These are phyloP conservation scores for Meloidogyne chitwoodi DNA, from an alignment of 1,140 invertebrate species.

Conservation along the genomic window DNA sequence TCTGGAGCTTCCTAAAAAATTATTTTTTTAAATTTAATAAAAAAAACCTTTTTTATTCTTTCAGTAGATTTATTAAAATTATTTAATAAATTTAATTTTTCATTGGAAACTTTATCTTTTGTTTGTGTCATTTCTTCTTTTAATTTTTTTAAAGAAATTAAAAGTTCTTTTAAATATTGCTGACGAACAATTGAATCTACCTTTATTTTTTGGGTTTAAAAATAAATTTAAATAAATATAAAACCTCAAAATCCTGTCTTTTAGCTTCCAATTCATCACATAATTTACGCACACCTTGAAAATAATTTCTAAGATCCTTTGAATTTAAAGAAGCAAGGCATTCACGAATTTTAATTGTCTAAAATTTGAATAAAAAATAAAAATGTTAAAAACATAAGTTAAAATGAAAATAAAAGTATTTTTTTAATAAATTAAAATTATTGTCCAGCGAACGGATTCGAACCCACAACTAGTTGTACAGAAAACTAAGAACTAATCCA, in stretches of 20 bases:
- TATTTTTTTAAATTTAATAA: not conserved
- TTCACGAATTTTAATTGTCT: conserved; percentile 16
- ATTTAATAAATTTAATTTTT: not conserved
- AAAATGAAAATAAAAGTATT: too few species aligned
- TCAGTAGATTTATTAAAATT: not conserved
- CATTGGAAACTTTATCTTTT: not conserved
- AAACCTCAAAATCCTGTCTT: conserved; percentile 25
- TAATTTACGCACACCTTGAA: conserved; percentile 19
- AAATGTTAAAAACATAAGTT: too few species aligned
- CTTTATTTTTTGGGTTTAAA: not conserved
- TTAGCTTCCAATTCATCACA: conserved; percentile 17
- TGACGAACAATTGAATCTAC: conserved; percentile 16
- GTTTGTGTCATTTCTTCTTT: not conserved
- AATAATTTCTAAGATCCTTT: conserved; percentile 29
- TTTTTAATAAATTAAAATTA: not conserved
- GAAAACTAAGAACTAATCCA: too few species aligned
- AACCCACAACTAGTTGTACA: too few species aligned
- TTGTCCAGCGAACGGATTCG: too few species aligned
- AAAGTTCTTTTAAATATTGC: conserved; percentile 6
- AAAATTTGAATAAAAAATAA: not conserved
- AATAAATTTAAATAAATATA: not conserved
- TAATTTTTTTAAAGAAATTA: not conserved
- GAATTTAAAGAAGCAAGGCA: conserved; percentile 22
- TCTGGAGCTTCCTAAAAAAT: conserved; percentile 17
- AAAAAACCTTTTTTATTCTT: not conserved